Evolutionary conservation across 2,797 vertebrate species (phyloP).

Genomic region (Diplodus puntazzo): DNA sequence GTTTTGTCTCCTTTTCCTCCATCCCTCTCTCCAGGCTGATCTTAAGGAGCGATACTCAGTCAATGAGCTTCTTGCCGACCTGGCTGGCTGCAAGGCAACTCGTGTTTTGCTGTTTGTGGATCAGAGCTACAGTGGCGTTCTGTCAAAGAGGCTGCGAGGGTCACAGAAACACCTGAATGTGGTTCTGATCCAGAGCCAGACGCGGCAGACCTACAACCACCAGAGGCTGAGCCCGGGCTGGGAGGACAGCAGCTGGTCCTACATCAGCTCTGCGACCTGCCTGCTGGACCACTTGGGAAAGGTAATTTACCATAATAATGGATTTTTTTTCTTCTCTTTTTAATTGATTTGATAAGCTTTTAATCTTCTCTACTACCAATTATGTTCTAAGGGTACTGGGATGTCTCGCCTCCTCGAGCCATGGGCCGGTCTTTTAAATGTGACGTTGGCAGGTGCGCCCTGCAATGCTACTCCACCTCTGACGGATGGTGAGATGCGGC

Average conservation of each 20-base stretch:
- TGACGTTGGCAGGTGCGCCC: slow-evolving; percentile 86
- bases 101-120: slow-evolving; percentile 88
- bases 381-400: slow-evolving; percentile 63
- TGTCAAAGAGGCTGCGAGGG: slow-evolving; percentile 84
- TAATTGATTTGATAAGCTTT: background rate
- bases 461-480: slow-evolving; percentile 86
- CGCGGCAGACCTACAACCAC: slow-evolving; percentile 40
- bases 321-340: too few relatives aligned
- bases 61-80: slow-evolving; percentile 78
- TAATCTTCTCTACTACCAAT: background rate
- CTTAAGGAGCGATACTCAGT: slow-evolving; percentile 77
- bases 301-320: slow-evolving; percentile 38
- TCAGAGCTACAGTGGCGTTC: slow-evolving; percentile 86
- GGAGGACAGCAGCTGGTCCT: slow-evolving; percentile 76
- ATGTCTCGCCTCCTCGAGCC: slow-evolving; percentile 67
- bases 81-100: slow-evolving; percentile 85
- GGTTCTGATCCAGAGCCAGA: slow-evolving; percentile 79
- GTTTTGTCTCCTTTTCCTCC: background rate
- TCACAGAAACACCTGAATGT: slow-evolving; percentile 87
- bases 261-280: slow-evolving; percentile 67
- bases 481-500: slow-evolving; percentile 82
- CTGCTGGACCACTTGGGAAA: slow-evolving; percentile 77
- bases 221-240: slow-evolving; percentile 52
- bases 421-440: slow-evolving; percentile 80
- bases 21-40: slow-evolving; percentile 69